These are phyloP conservation scores for Homarus americanus DNA, from an alignment of 1,140 invertebrate genomes.

Conservation along the genomic window DNA sequence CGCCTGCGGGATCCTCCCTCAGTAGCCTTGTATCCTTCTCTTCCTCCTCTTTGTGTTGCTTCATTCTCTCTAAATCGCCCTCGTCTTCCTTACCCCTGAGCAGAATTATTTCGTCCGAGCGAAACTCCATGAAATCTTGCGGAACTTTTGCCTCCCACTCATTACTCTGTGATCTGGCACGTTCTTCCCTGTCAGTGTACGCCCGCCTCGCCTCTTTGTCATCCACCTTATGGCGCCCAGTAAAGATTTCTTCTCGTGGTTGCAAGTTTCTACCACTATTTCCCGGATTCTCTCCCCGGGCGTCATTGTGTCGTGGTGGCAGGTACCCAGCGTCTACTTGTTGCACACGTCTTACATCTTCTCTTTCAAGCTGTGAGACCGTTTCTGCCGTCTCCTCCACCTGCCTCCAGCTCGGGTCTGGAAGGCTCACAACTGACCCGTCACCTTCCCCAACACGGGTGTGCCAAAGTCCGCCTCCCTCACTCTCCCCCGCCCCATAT, in stretches of 20 bases:
- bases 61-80: background rate
- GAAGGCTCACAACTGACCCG: no score
- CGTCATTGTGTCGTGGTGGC: no score
- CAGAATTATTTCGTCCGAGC: slow-evolving; percentile 3
- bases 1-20: background rate
- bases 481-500: background rate
- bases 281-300: background rate
- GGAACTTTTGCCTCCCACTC: slow-evolving; percentile 9
- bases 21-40: background rate
- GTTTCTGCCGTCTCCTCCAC: background rate
- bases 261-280: background rate
- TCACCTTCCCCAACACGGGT: background rate
- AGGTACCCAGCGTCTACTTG: background rate
- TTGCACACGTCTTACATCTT: background rate
- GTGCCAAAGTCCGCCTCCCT: background rate
- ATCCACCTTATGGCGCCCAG: background rate
- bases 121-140: background rate
- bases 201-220: background rate
- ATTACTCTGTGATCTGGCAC: background rate
- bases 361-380: background rate
- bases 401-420: background rate
- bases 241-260: background rate
- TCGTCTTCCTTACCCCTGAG: background rate
- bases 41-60: background rate
- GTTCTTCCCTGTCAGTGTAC: background rate